Base-by-base conservation (phyloP, 1,140 invertebrate genomes). In the Bradynema listronoti region DNA sequence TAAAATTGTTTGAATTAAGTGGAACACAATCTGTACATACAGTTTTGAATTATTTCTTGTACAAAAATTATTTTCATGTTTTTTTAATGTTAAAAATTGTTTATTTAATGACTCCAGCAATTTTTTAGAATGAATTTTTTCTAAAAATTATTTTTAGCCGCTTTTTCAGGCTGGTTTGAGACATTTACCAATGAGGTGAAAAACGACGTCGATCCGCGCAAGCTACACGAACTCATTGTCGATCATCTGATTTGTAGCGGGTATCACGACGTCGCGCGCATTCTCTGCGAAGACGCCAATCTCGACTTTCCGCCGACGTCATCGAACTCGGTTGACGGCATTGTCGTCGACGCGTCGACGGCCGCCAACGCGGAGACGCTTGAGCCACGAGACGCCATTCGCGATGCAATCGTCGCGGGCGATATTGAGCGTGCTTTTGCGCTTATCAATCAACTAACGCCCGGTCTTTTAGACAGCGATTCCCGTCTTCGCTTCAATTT, bases 401-500 rank as follows among this genome's bases (percentile, higher is more conserved):
- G 92, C 29, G 89, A 94, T 79, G 89, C 91, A 0, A 90, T 97
- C 56, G 90, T 95, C 78, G 86, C 85, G 75, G 93, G 93, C 0
- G 84, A 87, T 27, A 91, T 97, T 49, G 87, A 91, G 75, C 88
- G 91, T 77, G 92, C 92, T 0, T 93, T 91, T 7, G 84, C 86
- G 41, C 83, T 96, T 71, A 89, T 98, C 6, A 96, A 96, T 78
- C 86, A 90, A 61, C 80, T 94, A 30, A 90, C 95, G 80, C 92
- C 93, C 7, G 90, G 95, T 78, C 80, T 98, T 42, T 79, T 98
- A 34, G 91, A 95, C 76, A 91, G 90, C 80, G 89, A 97, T 75
- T 84, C 90, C 80, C 90, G 91, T 80, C 82, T 97, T 1, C 95
- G 90, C 74, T 98, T 97, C 78, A 90, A 95, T 79, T 82, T 97